phyloP scores from a whole-genome alignment of 2,888 invertebrate genomes.

The Frankliniella intonsa region DNA sequence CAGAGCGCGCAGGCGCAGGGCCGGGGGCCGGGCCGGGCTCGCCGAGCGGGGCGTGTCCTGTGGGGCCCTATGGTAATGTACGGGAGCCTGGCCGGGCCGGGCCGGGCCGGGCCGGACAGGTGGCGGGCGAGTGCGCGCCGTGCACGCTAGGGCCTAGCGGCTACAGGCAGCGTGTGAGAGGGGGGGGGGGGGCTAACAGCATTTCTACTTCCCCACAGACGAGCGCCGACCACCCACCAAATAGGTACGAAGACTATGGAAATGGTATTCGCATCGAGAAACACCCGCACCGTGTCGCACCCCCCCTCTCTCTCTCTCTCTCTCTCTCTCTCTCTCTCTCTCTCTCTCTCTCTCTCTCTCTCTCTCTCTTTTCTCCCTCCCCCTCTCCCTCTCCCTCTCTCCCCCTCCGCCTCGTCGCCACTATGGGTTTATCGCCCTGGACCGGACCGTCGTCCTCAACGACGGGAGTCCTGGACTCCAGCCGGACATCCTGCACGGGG shows the following conservation, averaged over 20 bases:
- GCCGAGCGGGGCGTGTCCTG: too few relatives aligned
- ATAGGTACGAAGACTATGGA: too few relatives aligned
- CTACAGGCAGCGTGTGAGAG: neutral
- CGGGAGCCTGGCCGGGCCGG: neutral
- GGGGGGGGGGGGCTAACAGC: too few relatives aligned
- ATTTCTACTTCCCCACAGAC: neutral
- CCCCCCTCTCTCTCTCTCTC: neutral
- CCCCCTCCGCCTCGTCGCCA: neutral
- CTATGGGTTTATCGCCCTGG: neutral
- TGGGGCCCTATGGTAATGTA: too few relatives aligned
- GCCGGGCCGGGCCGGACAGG: neutral
- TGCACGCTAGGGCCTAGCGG: neutral
- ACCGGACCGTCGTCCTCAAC: neutral
- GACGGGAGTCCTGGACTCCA: neutral
- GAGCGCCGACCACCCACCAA: neutral
- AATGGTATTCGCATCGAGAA: too few relatives aligned
- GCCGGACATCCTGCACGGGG: conserved; percentile 14
- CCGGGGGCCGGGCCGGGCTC: too few relatives aligned
- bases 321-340: neutral
- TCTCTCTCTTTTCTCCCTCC: neutral
- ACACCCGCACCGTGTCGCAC: neutral
- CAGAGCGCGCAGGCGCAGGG: too few relatives aligned
- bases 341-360: neutral
- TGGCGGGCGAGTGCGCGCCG: neutral
- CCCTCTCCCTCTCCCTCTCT: neutral